Evolutionary conservation across 2,888 invertebrate genomes (phyloP).

Genomic region (Entomobrya proxima): DNA sequence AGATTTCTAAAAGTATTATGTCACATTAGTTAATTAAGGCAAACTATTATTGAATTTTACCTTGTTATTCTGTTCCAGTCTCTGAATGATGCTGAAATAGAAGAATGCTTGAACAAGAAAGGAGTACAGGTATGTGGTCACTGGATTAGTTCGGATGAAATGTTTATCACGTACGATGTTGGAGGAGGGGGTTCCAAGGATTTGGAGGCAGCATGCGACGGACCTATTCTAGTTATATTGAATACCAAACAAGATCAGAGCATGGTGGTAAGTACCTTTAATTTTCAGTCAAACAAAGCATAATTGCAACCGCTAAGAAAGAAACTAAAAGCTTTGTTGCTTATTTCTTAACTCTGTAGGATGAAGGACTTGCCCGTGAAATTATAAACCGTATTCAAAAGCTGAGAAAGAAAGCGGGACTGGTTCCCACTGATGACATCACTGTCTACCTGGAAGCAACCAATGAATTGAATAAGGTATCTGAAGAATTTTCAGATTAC

Average conservation of each 20-base stretch:
- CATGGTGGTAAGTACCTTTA: constrained; percentile 83
- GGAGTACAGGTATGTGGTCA: constrained; percentile 86
- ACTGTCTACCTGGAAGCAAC: constrained; percentile 86
- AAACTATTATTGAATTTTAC: not conserved
- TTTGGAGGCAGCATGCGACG: constrained; percentile 72
- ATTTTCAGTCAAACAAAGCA: no score
- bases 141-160: constrained; percentile 78
- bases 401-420: constrained; percentile 93
- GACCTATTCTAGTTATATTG: constrained; percentile 80
- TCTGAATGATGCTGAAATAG: constrained; percentile 87
- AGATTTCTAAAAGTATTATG: not conserved
- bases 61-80: constrained; percentile 76
- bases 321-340: not conserved
- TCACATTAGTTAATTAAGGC: no score
- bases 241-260: constrained; percentile 94
- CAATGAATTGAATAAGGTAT: constrained; percentile 83
- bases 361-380: constrained; percentile 97
- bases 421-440: constrained; percentile 94
- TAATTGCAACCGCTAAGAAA: no score
- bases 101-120: constrained; percentile 84
- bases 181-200: constrained; percentile 67
- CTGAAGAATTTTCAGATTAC: constrained; percentile 84
- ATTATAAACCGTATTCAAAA: constrained; percentile 97
- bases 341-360: constrained; percentile 80
- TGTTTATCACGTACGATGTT: constrained; percentile 78